Percentiles rank a stretch among this genome's conserved stretches.
These are phyloP conservation scores for Chrosomus eos DNA, from an alignment of 2,797 vertebrate species.

Conservation along the genomic window DNA sequence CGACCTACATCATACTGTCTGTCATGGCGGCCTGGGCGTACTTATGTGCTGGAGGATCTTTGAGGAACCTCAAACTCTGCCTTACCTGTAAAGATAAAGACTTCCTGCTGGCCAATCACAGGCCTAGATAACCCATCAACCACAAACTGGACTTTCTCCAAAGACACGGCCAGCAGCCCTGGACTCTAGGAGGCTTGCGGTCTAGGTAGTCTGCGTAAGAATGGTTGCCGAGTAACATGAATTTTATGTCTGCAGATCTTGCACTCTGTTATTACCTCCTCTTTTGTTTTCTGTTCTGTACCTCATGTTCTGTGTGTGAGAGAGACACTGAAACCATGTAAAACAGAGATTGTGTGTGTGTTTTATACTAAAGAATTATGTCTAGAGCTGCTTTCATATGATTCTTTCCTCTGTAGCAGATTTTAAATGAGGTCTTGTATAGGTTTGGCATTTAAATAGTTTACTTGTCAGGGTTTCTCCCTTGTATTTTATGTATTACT, in stretches of 20 bases:
- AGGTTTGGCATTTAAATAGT: slow-evolving; percentile 11
- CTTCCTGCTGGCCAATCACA: slow-evolving; percentile 82
- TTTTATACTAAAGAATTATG: slow-evolving; percentile 13
- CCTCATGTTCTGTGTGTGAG: slow-evolving; percentile 23
- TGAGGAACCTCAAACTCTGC: slow-evolving; percentile 83
- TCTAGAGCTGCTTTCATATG: slow-evolving; percentile 6
- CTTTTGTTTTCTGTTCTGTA: slow-evolving; percentile 20
- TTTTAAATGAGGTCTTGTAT: slow-evolving; percentile 15
- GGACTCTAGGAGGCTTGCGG: slow-evolving; percentile 20
- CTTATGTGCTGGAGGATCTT: slow-evolving; percentile 79
- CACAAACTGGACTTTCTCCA: slow-evolving; percentile 41
- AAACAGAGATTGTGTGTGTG: neutral
- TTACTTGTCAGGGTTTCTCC: neutral
- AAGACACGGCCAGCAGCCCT: slow-evolving; percentile 16
- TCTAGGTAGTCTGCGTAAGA: slow-evolving; percentile 15
- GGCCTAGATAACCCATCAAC: slow-evolving; percentile 77
- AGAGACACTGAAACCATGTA: slow-evolving; percentile 2
- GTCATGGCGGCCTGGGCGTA: slow-evolving; percentile 82
- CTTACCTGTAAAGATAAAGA: slow-evolving; percentile 85
- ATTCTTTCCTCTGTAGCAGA: slow-evolving; percentile 4
- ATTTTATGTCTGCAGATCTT: slow-evolving; percentile 41
- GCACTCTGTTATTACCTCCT: slow-evolving; percentile 41
- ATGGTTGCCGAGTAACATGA: neutral
- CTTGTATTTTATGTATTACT: neutral
- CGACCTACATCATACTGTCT: slow-evolving; percentile 78